Evolutionary conservation across 2,113 vertebrate genomes (phyloP), one percentile per base, ranked within the genome.

Genomic region (Hippocampus abdominalis): DNA sequence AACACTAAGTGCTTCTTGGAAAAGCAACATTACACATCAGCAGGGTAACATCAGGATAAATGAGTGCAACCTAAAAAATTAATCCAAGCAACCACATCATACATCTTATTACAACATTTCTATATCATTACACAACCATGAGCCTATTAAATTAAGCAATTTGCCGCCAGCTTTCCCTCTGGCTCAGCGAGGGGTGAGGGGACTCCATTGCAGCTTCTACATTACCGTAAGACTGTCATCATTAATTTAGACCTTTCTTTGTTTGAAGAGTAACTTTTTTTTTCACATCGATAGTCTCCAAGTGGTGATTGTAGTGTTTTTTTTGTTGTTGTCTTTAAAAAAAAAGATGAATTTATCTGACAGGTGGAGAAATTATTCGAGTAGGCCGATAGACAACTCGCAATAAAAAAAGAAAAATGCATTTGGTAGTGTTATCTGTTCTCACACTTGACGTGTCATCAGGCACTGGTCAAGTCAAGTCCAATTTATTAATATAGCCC

Each of bases 91-190:
- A 46, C 13, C 23, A 27, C 27, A 60, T 60, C 21, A 46, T 64
- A 48, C 63, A 44, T 23, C 23, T 60, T 46, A 46, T 64, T 64
- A 46, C 63, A 44, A 46, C 18, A 64, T 46, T 64, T 64, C 63
- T 64, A 64, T 64, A 48, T 64, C 40, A 64, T 48, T 64, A 64
- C 63, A 46, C 63, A 64, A 46, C 63, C 27, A 27, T 46, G 63
- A 46, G 63, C 63, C 63, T 64, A 44, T 64, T 64, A 64, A 64
- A 64, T 64, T 64, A 64, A 42, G 63, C 63, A 64, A 64, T 64
- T 64, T 64, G 63, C 23, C 63, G 63, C 63, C 63, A 64, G 63
- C 63, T 64, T 64, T 18, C 42, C 63, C n/a, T 46, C 27, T 27
- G 27, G 16, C 27, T 18, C 15, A 18, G 27, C 27, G 7, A 32